These are phyloP conservation scores for Karalla daura DNA, from an alignment of 2,797 vertebrate genomes.

Conservation along the genomic window DNA sequence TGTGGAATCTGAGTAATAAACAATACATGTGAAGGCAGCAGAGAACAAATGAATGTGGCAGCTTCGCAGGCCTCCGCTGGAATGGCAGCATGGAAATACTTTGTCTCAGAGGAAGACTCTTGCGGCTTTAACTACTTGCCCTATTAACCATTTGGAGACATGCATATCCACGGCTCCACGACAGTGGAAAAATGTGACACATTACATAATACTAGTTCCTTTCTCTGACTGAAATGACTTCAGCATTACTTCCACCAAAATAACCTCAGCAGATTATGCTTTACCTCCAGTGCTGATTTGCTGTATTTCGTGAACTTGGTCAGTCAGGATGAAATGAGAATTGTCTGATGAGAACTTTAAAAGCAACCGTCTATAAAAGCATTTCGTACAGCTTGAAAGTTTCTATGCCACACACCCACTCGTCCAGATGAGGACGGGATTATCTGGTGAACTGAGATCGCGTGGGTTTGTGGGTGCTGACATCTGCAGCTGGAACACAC, in stretches of 20 bases:
- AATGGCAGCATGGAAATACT: background rate
- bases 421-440: background rate
- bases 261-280: no score
- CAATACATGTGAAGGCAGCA: background rate
- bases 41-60: background rate
- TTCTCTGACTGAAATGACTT: no score
- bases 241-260: no score
- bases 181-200: no score
- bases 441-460: background rate
- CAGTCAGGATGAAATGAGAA: background rate
- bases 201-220: no score
- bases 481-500: background rate
- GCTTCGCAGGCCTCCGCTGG: slow-evolving; percentile 2
- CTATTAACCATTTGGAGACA: background rate
- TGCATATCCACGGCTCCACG: background rate
- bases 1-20: slow-evolving; percentile 11
- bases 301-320: no score
- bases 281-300: no score
- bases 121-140: background rate
- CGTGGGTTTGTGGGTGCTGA: background rate
- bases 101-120: background rate
- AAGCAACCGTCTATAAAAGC: background rate
- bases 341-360: background rate
- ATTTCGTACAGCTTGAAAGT: no score
- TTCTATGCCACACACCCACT: background rate